Evolutionary conservation across 2,797 vertebrate genomes (phyloP), one percentile per base, ranked within the genome.

Genomic region (Pseudochirops cupreus): DNA sequence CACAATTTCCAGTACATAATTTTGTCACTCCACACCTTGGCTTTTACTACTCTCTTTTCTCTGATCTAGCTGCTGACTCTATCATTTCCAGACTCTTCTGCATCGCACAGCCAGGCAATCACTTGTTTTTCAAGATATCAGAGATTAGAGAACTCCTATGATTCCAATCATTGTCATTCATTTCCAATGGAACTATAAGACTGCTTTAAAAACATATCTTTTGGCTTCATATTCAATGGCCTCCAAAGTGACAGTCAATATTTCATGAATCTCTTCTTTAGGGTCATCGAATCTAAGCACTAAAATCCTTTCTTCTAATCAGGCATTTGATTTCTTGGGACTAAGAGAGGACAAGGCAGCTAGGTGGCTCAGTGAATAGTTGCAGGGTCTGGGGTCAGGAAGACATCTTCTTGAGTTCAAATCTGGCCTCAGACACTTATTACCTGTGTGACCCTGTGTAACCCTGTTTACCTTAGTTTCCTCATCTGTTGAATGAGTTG

Each of bases 21-120:
- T 97, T 90, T 95, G 56, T 96, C 55, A 4, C 56, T 52, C 92
- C 62, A 59, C 39, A 26, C 55, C 56, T 92, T n/a, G 6, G 11
- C 9, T n/a, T 10, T 2, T 46, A 39, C 56, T 28, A 3, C 50
- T 39, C 4, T 90, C 89, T 7, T 56, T n/a, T 91, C 91, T 96
- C 94, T 3, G 0, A 9, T 93, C 91, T 67, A 53, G 55, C 5
- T 11, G 39, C 53, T 82, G 92, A 91, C 1, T 39, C 92, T 53
- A 90, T 7, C 26, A 74, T 96, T 96, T 97, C 56, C 91, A 97
- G 54, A 29, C 94, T 39, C 2, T 93, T 94, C 92, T 95, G 93
- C 94, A 95, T 95, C 50, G 91, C 92, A 96, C 12, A 92, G 39
- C 31, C 3, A 26, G 39, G 9, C 74, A 87, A 50, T 87, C 74